Percentiles rank a stretch among this genome's conserved stretches.
These are phyloP conservation scores for Tichodroma muraria DNA, from an alignment of 2,113 vertebrate genomes.

Conservation along the genomic window DNA sequence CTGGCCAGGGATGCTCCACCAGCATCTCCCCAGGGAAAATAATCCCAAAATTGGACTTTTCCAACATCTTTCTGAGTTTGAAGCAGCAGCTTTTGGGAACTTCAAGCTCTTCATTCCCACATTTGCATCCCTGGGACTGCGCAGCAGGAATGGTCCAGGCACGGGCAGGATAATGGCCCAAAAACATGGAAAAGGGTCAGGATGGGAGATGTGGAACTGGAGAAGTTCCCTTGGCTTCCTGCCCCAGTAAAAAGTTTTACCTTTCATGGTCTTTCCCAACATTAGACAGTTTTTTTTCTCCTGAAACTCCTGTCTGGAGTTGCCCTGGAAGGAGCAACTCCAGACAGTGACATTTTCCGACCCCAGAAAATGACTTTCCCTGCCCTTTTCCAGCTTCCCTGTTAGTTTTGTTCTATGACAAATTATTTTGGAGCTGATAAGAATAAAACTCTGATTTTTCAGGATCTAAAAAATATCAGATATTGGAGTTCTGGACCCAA, in stretches of 20 bases:
- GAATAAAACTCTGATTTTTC: neutral
- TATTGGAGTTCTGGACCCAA: neutral
- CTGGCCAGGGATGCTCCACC: neutral
- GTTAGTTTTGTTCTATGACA: neutral
- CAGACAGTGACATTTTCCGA: neutral
- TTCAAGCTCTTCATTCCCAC: neutral
- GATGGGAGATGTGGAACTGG: neutral
- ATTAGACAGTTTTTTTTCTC: neutral
- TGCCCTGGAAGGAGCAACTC: neutral
- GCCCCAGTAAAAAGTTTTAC: neutral
- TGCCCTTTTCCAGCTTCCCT: neutral
- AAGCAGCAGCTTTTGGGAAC: neutral
- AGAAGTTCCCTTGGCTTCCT: neutral
- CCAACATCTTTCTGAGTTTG: neutral
- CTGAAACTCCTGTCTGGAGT: neutral
- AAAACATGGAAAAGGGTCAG: neutral
- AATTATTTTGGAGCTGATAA: neutral
- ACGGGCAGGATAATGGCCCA: neutral
- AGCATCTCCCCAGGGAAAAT: neutral
- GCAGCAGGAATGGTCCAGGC: neutral
- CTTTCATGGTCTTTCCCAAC: neutral
- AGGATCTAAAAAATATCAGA: neutral
- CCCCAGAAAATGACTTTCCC: neutral
- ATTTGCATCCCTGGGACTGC: accelerated
- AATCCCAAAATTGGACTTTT: neutral